Evolutionary conservation across 2,888 invertebrate species (phyloP), one percentile per base, ranked within the genome.

Genomic region (Eulithis prunata): DNA sequence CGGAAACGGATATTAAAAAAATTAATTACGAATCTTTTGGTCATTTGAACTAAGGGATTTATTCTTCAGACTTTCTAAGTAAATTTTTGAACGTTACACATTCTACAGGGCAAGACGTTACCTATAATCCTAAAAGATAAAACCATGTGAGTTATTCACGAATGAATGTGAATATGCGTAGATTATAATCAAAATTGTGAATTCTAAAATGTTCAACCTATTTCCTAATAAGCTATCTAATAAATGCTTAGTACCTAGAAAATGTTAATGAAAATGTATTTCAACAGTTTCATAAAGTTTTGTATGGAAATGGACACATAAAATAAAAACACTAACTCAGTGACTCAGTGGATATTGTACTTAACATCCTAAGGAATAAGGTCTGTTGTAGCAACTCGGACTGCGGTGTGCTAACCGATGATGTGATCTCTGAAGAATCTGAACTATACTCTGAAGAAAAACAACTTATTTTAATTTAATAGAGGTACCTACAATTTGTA

Each of bases 331-430:
- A 63, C 60, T 73, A 71, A 66, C 69, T 60, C 63, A 69, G 74
- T 21, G 90, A 88, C 71, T 91, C 91, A 76, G 81, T 78, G 6
- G 91, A 91, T 74, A 89, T 90, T 71, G 90, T 90, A 87, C 91
- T 91, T 81, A 91, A 78, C 91, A 91, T 88, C 79, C 89, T 88
- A 81, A 76, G 79, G 69, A 87, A 90, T 61, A 90, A 74, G 64
- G 84, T 85, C 57, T 87, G 85, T 64, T 82, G 82, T 70, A 78
- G 74, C 32, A 76, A 68, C 53, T 85, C 86, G 54, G 78, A 74
- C 55, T 59, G 81, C 70, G 71, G 84, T 78, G 46, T 84, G 78
- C 66, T 53, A 53, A 60, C 64, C 36, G 68, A 53, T 28, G 68
- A 53, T 28, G 72, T 67, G 51, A 79, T 70, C 46, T 73, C 78